These are phyloP conservation scores for Artibeus jamaicensis DNA, from an alignment of 2,797 vertebrate species.

Conservation along the genomic window DNA sequence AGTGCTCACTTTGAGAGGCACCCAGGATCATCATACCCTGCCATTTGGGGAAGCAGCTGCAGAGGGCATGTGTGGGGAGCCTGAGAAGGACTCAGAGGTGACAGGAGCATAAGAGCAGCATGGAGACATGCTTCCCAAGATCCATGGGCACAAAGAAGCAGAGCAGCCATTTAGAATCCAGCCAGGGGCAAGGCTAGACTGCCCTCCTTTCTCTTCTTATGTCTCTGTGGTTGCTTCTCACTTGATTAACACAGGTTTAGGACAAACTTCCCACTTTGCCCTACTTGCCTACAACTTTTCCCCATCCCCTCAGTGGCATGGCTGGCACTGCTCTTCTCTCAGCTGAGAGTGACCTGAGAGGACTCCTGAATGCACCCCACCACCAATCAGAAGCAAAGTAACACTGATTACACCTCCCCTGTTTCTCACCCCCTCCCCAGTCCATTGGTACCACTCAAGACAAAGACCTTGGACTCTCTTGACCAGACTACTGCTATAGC, in stretches of 20 bases:
- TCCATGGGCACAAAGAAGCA: not conserved
- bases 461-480: not conserved
- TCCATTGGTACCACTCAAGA: not conserved
- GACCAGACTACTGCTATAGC: not conserved
- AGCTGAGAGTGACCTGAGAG: not conserved
- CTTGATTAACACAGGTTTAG: not conserved
- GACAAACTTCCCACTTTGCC: not conserved
- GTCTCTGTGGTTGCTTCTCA: not conserved
- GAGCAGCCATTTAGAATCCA: not conserved
- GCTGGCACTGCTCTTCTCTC: not conserved
- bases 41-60: not conserved
- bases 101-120: not conserved
- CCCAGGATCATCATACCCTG: not conserved
- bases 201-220: not conserved
- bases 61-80: not conserved
- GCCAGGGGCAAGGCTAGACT: not conserved
- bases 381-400: not conserved
- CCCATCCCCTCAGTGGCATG: not conserved
- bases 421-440: not conserved
- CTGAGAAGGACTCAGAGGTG: fast-evolving
- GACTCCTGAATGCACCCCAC: not conserved
- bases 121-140: not conserved
- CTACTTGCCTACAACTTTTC: not conserved
- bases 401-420: not conserved
- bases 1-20: not conserved